Percentiles rank a stretch among this genome's conserved stretches.
These are phyloP conservation scores for Thalassophryne amazonica DNA, from an alignment of 2,797 vertebrate species.

Conservation along the genomic window DNA sequence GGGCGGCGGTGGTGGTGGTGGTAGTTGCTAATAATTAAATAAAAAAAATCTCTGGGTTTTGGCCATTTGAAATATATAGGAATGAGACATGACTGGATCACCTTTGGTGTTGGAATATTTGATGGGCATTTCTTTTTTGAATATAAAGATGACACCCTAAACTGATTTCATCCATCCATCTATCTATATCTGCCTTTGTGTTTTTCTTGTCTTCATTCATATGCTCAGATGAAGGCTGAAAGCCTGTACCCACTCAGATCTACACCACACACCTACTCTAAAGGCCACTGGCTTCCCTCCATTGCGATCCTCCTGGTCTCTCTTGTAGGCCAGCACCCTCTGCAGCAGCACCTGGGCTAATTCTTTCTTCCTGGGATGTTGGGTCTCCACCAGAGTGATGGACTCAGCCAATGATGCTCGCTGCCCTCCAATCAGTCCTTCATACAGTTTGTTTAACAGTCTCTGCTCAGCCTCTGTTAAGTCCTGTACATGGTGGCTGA, in stretches of 20 bases:
- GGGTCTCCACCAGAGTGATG: slow-evolving; percentile 93
- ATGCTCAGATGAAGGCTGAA: not conserved
- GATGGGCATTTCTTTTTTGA: too few relatives aligned
- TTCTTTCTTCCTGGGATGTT: slow-evolving; percentile 89
- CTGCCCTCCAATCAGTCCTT: slow-evolving; percentile 84
- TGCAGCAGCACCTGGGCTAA: slow-evolving; percentile 93
- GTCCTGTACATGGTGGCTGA: slow-evolving; percentile 58
- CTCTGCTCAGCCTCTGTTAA: slow-evolving; percentile 84
- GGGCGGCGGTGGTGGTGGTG: too few relatives aligned
- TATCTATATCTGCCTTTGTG: too few relatives aligned
- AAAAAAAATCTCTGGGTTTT: too few relatives aligned
- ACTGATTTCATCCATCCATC: too few relatives aligned
- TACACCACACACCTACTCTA: slow-evolving; percentile 97
- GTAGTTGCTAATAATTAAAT: too few relatives aligned
- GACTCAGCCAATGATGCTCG: slow-evolving; percentile 91
- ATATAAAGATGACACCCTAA: too few relatives aligned
- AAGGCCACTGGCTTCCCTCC: slow-evolving; percentile 89
- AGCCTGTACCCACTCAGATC: slow-evolving; percentile 32
- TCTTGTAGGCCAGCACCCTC: slow-evolving; percentile 85
- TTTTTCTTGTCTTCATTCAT: not conserved
- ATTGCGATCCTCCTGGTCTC: slow-evolving; percentile 83
- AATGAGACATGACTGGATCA: too few relatives aligned
- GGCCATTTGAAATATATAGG: too few relatives aligned
- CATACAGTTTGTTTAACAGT: slow-evolving; percentile 82
- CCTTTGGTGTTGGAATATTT: too few relatives aligned